Evolutionary conservation across 2,888 invertebrate species (phyloP).

Genomic region (Hololepta plana): DNA sequence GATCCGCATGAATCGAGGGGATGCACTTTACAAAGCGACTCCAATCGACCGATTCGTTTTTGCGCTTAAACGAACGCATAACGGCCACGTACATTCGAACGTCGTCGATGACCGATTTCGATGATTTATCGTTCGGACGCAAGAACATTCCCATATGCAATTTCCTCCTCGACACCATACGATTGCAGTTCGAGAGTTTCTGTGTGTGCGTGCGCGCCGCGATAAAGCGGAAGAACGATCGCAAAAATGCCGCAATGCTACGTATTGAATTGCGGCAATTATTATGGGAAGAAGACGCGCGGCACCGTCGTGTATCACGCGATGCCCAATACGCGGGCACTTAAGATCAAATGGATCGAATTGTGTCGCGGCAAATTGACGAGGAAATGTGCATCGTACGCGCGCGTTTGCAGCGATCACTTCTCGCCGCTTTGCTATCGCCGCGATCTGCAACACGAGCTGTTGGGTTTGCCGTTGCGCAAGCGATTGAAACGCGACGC

Average conservation of each 20-base stretch:
- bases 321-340: conserved; percentile 29
- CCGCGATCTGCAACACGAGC: conserved; percentile 34
- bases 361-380: conserved; percentile 23
- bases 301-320: conserved; percentile 32
- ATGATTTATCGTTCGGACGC: too few species aligned
- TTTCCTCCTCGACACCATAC: too few species aligned
- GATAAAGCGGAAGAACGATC: not conserved
- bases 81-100: too few species aligned
- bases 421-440: conserved; percentile 33
- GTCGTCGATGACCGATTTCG: too few species aligned
- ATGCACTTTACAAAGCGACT: too few species aligned
- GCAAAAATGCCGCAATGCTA: conserved; percentile 33
- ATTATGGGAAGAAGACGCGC: conserved; percentile 28
- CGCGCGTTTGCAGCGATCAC: conserved; percentile 33
- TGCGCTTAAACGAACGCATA: too few species aligned
- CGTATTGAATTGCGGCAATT: conserved; percentile 32
- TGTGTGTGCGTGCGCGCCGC: not conserved
- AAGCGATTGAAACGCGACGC: conserved; percentile 30
- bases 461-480: conserved; percentile 32
- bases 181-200: not conserved
- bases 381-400: conserved; percentile 21
- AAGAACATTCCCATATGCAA: too few species aligned
- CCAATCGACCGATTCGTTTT: too few species aligned
- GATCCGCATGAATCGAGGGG: too few species aligned
- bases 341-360: conserved; percentile 28